Evolutionary conservation across 2,888 invertebrate species (phyloP).

Genomic region (Pseudanteris insignis): DNA sequence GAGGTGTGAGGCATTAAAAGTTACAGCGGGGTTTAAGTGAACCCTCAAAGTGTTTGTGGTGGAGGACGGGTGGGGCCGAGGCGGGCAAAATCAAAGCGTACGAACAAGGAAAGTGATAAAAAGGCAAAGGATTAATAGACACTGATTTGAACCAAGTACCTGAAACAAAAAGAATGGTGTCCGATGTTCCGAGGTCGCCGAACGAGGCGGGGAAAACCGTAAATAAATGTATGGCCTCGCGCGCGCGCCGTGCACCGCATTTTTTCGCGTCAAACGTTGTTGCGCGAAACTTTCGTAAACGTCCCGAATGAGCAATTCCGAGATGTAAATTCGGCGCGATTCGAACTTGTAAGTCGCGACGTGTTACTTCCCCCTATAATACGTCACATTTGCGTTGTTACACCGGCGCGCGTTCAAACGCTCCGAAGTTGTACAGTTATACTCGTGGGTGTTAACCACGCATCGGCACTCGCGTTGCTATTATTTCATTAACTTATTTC

Average conservation of each 20-base stretch:
- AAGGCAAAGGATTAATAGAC: too few relatives aligned
- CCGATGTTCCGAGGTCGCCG: slow-evolving; percentile 24
- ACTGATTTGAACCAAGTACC: too few relatives aligned
- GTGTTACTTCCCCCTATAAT: slow-evolving; percentile 12
- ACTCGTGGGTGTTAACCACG: slow-evolving; percentile 22
- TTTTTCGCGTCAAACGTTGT: slow-evolving; percentile 8
- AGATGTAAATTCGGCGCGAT: slow-evolving; percentile 39
- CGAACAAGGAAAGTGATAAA: too few relatives aligned
- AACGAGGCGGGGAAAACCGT: slow-evolving; percentile 22
- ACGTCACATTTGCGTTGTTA: slow-evolving; percentile 11
- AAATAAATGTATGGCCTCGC: slow-evolving; percentile 23
- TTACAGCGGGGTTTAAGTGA: too few relatives aligned
- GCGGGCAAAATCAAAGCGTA: too few relatives aligned
- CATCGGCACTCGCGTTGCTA: slow-evolving; percentile 1
- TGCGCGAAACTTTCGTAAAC: slow-evolving; percentile 16
- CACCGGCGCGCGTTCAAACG: slow-evolving; percentile 15
- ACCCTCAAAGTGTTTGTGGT: too few relatives aligned
- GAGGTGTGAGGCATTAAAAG: too few relatives aligned
- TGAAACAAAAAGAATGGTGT: too few relatives aligned
- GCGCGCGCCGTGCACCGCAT: background rate
- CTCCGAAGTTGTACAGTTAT: slow-evolving; percentile 32
- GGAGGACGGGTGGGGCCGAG: too few relatives aligned
- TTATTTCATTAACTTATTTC: slow-evolving; percentile 6
- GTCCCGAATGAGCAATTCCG: slow-evolving; percentile 32
- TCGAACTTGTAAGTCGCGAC: slow-evolving; percentile 21